Conservation (phyloP, 2,113 vertebrate genomes). For the Chinchilla lanigera region DNA sequence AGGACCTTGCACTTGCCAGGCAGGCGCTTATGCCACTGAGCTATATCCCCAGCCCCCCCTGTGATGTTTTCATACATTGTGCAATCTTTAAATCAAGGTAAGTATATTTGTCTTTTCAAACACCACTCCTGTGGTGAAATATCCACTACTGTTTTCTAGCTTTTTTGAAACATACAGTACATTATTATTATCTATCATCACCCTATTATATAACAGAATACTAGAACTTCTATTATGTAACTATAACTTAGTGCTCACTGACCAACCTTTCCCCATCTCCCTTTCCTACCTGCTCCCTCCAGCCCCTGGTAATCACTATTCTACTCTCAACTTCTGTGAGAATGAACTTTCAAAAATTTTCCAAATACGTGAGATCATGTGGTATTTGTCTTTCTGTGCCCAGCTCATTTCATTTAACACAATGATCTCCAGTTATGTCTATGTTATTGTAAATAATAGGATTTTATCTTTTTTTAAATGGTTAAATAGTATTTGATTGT, state of each 20-base stretch:
- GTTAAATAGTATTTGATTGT: background rate
- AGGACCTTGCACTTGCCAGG: too few species aligned
- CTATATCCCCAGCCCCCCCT: too few species aligned
- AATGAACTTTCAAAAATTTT: background rate
- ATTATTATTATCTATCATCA: background rate
- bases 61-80: background rate
- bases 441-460: background rate
- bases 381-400: background rate
- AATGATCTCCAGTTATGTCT: background rate
- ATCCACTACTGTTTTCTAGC: background rate
- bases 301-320: background rate
- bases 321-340: background rate
- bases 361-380: background rate
- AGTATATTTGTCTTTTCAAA: background rate
- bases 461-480: background rate
- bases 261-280: background rate
- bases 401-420: background rate
- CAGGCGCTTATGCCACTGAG: too few species aligned
- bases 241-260: background rate
- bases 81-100: background rate
- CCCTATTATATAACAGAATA: background rate
- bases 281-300: background rate
- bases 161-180: background rate
- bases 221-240: background rate
- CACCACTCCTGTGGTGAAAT: background rate